phyloP scores from a whole-genome alignment of 2,113 vertebrate genomes.

The Athene cunicularia region DNA sequence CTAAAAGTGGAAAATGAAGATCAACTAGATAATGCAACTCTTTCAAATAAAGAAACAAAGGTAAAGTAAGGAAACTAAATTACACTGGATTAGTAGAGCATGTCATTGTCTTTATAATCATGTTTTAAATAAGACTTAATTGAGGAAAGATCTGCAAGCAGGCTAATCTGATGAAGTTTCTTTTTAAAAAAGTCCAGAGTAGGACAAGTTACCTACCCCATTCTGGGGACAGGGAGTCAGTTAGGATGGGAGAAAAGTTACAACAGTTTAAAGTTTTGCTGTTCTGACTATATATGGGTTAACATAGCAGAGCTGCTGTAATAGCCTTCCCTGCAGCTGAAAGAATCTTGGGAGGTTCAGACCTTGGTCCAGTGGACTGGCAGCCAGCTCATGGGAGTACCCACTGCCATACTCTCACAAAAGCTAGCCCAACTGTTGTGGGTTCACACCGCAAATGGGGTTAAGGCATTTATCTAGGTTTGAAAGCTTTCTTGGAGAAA shows the following conservation, averaged over 20 bases:
- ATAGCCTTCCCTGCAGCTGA: not conserved
- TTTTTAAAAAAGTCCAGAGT: not conserved
- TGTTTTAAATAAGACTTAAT: not conserved
- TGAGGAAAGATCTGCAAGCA: not conserved
- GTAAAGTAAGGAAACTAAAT: slow-evolving; percentile 43
- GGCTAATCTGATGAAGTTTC: not conserved
- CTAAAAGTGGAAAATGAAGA: slow-evolving; percentile 47
- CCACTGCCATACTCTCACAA: not conserved
- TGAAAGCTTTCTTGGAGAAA: not conserved
- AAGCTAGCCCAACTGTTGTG: not conserved
- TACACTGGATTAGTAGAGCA: not conserved
- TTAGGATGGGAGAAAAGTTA: not conserved
- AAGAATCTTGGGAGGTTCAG: not conserved
- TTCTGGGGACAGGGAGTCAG: not conserved
- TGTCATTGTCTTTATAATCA: not conserved
- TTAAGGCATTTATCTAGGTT: not conserved
- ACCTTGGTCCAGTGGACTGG: not conserved
- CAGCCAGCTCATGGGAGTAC: not conserved
- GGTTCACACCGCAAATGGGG: not conserved
- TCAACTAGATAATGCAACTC: slow-evolving; percentile 54
- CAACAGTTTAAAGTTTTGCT: not conserved
- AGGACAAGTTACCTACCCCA: not conserved
- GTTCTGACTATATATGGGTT: not conserved
- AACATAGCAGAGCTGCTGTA: not conserved
- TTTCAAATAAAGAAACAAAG: slow-evolving; percentile 37